Conservation (phyloP, 53 echinoderm and acorn worm genomes). For the Glandiceps talaboti region DNA sequence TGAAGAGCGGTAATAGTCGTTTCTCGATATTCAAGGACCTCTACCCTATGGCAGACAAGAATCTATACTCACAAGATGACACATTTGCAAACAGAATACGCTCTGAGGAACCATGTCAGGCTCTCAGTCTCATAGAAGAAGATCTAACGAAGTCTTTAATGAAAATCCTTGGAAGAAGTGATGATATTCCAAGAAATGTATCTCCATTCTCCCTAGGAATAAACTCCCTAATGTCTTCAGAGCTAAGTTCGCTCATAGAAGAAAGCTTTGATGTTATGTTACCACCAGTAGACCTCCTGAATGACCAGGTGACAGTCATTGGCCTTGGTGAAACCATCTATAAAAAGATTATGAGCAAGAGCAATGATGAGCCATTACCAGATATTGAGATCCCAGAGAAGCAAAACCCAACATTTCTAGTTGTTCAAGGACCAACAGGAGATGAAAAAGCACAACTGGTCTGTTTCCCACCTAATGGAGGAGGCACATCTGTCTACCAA, state of each 20-base stretch:
- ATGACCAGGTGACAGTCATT: conserved; percentile 57
- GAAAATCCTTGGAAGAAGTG: conserved; percentile 68
- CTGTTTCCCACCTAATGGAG: conserved; percentile 50
- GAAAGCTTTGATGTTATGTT: conserved; percentile 70
- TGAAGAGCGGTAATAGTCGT: conserved; percentile 60
- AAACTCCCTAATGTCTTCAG: conserved; percentile 96
- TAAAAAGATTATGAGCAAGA: conserved; percentile 35
- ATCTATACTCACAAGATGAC: conserved; percentile 63
- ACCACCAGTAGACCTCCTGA: conserved; percentile 82
- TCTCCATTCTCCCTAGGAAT: conserved; percentile 69
- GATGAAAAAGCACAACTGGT: conserved; percentile 27
- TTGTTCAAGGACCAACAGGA: too few species aligned
- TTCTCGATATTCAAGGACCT: conserved; percentile 76
- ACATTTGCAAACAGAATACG: conserved; percentile 50
- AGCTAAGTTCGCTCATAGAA: conserved; percentile 69
- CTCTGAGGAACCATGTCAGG: conserved; percentile 43
- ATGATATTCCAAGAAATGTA: conserved; percentile 47
- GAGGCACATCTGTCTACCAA: conserved; percentile 31
- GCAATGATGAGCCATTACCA: too few species aligned
- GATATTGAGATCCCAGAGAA: too few species aligned
- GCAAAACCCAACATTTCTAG: too few species aligned
- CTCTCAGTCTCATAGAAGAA: conserved; percentile 44
- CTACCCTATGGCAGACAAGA: conserved; percentile 57
- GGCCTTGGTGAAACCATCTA: conserved; percentile 59
- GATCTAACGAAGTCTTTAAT: conserved; percentile 49